Evolutionary conservation across 2,113 vertebrate species (phyloP).

Genomic region (Oncorhynchus clarkii): DNA sequence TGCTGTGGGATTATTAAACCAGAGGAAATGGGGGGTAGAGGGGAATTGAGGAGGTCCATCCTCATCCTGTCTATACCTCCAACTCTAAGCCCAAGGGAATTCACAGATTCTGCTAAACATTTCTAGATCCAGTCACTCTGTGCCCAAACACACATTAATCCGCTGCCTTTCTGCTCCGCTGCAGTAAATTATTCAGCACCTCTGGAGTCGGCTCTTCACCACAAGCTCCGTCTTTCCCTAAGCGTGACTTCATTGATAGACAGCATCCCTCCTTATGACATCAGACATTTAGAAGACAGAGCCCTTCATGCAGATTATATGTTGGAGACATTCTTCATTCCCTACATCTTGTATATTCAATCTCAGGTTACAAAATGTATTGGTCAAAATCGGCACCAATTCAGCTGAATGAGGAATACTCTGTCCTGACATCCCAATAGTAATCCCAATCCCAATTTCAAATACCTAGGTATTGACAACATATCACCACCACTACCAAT

Average conservation of each 20-base stretch:
- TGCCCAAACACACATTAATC: slow-evolving; percentile 27
- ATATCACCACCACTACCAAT: too few relatives aligned
- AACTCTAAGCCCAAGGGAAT: slow-evolving; percentile 21
- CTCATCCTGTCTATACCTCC: slow-evolving; percentile 36
- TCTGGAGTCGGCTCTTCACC: slow-evolving; percentile 22
- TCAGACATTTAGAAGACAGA: not conserved
- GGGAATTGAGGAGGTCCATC: not conserved
- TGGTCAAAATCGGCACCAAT: too few relatives aligned
- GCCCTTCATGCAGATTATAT: too few relatives aligned
- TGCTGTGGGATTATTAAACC: not conserved
- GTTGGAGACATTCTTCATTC: too few relatives aligned
- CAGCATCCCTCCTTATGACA: slow-evolving; percentile 8
- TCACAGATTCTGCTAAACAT: slow-evolving; percentile 17
- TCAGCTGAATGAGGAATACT: too few relatives aligned
- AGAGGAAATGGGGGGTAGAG: not conserved
- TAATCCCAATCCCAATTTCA: too few relatives aligned
- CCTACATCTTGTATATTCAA: too few relatives aligned
- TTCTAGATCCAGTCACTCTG: slow-evolving; percentile 20
- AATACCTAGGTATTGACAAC: too few relatives aligned
- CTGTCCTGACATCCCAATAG: too few relatives aligned
- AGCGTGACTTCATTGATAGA: slow-evolving; percentile 30
- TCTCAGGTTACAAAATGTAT: too few relatives aligned
- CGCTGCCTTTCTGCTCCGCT: slow-evolving; percentile 1
- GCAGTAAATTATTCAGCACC: slow-evolving; percentile 49
- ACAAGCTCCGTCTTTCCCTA: slow-evolving; percentile 2